These are phyloP conservation scores for Capreolus pygargus DNA, from an alignment of 2,113 vertebrate species.

Conservation along the genomic window DNA sequence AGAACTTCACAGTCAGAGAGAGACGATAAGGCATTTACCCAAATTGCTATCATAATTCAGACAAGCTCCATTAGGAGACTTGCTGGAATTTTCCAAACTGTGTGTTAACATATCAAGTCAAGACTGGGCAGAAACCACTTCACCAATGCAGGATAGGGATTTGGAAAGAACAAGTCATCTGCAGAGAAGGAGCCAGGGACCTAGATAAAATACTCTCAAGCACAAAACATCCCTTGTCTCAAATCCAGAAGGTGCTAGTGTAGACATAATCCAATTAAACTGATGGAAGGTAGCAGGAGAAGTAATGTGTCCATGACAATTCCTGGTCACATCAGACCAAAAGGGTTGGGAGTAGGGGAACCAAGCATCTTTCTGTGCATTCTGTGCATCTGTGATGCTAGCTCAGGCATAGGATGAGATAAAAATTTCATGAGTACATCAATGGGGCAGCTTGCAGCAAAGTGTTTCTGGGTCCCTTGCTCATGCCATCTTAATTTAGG, in stretches of 20 bases:
- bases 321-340: neutral
- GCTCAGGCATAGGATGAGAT: neutral
- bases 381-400: neutral
- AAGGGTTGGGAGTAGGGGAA: neutral
- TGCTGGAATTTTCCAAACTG: constrained; percentile 8
- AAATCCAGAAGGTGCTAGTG: neutral
- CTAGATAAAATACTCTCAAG: neutral
- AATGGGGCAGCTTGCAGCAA: fast-evolving
- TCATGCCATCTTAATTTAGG: neutral
- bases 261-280: neutral
- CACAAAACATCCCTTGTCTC: neutral
- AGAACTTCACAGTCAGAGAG: constrained; percentile 60
- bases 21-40: constrained; percentile 56
- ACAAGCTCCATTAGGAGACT: constrained; percentile 46
- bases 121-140: neutral
- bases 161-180: neutral
- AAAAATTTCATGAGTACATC: neutral
- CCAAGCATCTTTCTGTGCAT: neutral
- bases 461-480: neutral
- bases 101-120: constrained; percentile 41
- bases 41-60: constrained; percentile 73
- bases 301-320: neutral
- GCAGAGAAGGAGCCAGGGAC: neutral
- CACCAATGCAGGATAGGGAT: neutral
- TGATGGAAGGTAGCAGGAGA: neutral